A percentile compares a stretch with the other conserved stretches of the same genome.
Evolutionary conservation across 2,888 invertebrate species (phyloP).

Genomic region (Conops quadrifasciatus): DNA sequence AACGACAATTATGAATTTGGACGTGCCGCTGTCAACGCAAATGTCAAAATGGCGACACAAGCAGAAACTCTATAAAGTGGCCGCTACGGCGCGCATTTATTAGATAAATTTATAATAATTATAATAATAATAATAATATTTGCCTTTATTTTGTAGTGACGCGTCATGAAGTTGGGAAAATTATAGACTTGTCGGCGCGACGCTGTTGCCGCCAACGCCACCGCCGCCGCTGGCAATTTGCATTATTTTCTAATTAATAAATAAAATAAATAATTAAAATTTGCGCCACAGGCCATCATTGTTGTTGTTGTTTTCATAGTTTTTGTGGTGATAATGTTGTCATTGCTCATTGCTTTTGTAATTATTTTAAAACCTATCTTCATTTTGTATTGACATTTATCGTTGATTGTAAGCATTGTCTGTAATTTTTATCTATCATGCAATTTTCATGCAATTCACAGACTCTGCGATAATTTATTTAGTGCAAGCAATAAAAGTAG

Average conservation of each 20-base stretch:
- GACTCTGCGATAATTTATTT: constrained; percentile 14
- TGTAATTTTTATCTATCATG: constrained; percentile 19
- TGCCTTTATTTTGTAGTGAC: no score
- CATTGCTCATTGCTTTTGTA: neutral
- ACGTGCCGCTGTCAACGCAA: constrained; percentile 11
- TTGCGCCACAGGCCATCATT: neutral
- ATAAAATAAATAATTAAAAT: no score
- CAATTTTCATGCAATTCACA: constrained; percentile 27
- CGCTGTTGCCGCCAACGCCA: no score
- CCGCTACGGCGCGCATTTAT: no score
- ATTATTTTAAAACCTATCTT: constrained; percentile 16
- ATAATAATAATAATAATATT: no score
- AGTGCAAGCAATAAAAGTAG: constrained; percentile 11
- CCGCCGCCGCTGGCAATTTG: no score
- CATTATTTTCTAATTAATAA: no score
- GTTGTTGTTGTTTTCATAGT: neutral
- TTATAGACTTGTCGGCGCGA: no score
- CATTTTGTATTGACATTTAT: constrained; percentile 18
- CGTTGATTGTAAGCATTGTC: neutral
- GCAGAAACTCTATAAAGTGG: neutral
- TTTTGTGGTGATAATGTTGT: neutral
- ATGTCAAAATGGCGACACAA: neutral
- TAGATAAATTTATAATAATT: no score
- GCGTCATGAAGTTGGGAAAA: no score
- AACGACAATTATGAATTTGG: neutral